Evolutionary conservation across 1,140 invertebrate genomes (phyloP), one percentile per base, ranked within the genome.

Genomic region (Drosophila bipectinata): DNA sequence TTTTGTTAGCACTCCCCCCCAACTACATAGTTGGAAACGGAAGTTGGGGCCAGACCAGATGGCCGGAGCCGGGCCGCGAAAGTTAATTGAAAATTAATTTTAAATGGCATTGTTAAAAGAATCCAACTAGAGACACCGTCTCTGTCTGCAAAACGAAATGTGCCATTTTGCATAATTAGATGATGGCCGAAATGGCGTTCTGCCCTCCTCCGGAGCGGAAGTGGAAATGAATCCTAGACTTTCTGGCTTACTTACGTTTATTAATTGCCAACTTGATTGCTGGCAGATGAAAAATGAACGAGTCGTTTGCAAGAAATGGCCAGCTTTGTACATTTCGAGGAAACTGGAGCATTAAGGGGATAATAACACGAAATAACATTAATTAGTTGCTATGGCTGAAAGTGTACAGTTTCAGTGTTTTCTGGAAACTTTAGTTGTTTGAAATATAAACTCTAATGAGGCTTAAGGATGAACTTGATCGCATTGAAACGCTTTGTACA

Each of bases 71-170:
- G 48, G 48, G 51, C 57, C 58, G 48, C 60, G 68, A 77, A 71
- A 87, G 78, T 81, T 87, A 85, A 85, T 85, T 85, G 78, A 87
- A 87, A 82, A 87, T 85, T 85, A 85, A 85, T 85, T 85, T 87
- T 82, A 82, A 81, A 87, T 87, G 61, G 61, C 82, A 78, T 77
- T 84, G 77, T 87, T 84, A 51, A 73, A 59, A 52, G 75, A 71
- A 79, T 62, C 68, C 74, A 59, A 57, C 53, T 63, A 52, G 45
- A 34, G 49, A 45, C 37, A 64, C 59, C 32, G 44, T n/a, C 52
- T 28, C 15, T 14, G 39, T 5, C 41, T n/a, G 30, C 66, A 15
- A 74, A 80, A 77, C 71, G 64, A 73, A 77, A 73, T 64, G 62
- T 53, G 41, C 53, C 73, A 74, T 87, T 85, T 76, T 67, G 71